A percentile compares a stretch with the other conserved stretches of the same genome.
Conservation (phyloP, 2,888 invertebrate genomes). For the Eupsilia transversa region DNA sequence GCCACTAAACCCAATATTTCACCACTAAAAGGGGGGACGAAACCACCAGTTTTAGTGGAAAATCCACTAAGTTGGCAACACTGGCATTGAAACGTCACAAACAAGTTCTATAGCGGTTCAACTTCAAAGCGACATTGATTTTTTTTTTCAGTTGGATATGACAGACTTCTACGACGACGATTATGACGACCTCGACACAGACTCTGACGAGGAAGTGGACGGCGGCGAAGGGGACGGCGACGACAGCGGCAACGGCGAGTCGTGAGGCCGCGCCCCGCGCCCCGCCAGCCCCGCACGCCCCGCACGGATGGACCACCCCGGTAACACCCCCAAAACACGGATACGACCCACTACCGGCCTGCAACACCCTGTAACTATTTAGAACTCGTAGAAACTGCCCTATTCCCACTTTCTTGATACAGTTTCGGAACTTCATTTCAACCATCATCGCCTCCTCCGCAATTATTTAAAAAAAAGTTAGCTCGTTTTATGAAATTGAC, state of each 20-base stretch:
- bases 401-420: background rate
- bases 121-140: constrained; percentile 16
- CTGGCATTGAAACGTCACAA: constrained; percentile 15
- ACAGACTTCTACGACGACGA: constrained; percentile 99
- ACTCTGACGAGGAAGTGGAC: constrained; percentile 92
- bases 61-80: too few species aligned
- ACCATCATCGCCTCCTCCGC: background rate
- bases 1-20: too few species aligned
- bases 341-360: constrained; percentile 20
- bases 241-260: constrained; percentile 98
- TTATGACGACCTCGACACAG: constrained; percentile 96
- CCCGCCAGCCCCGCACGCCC: constrained; percentile 51
- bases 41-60: too few species aligned
- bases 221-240: constrained; percentile 95
- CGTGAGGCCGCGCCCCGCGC: constrained; percentile 91
- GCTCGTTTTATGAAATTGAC: constrained; percentile 38
- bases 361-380: constrained; percentile 23
- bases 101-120: constrained; percentile 2
- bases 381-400: constrained; percentile 14
- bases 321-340: constrained; percentile 38
- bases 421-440: constrained; percentile 4
- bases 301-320: constrained; percentile 67
- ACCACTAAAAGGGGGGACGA: too few species aligned
- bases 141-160: constrained; percentile 93
- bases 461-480: constrained; percentile 30